These are phyloP conservation scores for Apus apus DNA, from an alignment of 2,113 vertebrate species.

Conservation along the genomic window DNA sequence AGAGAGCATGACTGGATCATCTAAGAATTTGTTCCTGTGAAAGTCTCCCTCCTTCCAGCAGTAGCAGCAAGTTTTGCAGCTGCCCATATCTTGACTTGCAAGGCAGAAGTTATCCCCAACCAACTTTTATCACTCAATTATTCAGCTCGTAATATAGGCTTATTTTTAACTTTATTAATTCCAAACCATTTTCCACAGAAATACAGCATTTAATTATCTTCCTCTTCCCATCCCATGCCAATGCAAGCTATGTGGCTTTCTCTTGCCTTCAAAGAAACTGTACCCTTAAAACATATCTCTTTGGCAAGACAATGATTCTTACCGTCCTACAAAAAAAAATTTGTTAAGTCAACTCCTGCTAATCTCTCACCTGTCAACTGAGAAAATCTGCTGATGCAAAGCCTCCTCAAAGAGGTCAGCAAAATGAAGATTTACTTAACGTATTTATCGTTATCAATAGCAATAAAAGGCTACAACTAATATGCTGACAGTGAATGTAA, in stretches of 20 bases:
- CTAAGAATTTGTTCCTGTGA: not conserved
- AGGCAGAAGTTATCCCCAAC: not conserved
- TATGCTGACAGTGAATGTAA: conserved; percentile 69
- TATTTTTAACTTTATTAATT: not conserved
- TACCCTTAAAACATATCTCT: conserved; percentile 54
- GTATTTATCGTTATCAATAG: conserved; percentile 79
- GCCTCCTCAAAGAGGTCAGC: conserved; percentile 77
- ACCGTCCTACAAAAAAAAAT: conserved; percentile 42
- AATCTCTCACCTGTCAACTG: conserved; percentile 76
- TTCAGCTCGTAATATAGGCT: not conserved
- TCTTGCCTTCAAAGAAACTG: conserved; percentile 36
- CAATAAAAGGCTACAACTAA: conserved; percentile 79
- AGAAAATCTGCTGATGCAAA: conserved; percentile 79
- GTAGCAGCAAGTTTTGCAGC: not conserved
- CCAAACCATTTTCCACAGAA: not conserved
- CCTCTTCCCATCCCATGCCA: not conserved
- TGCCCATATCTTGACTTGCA: not conserved
- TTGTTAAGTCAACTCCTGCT: conserved; percentile 46
- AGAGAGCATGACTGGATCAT: not conserved
- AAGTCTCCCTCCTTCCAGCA: not conserved
- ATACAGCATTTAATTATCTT: not conserved
- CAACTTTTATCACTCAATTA: not conserved
- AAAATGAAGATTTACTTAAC: conserved; percentile 84
- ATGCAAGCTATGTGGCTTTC: not conserved
- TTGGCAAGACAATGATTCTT: conserved; percentile 66